Base-by-base conservation (phyloP, 2,113 vertebrate species). In the Nicator chloris region DNA sequence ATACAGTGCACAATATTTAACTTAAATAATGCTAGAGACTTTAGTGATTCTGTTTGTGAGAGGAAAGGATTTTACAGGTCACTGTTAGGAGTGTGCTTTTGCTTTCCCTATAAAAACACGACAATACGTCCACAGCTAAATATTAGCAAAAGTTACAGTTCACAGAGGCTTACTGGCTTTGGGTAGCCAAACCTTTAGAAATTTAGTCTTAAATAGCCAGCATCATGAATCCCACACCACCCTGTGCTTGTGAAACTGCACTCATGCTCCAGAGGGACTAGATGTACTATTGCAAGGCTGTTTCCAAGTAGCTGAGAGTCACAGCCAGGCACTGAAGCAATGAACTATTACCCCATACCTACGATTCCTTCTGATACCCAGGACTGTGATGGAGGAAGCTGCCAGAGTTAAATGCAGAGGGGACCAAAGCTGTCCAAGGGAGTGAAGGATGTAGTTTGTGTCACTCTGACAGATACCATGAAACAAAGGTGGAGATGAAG, bases 21-120 rank as follows among this genome's bases (percentile, higher is more conserved):
- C 50, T 73, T 94, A 72, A 90, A 45, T 72, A 86, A 86, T 93
- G 71, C 63, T 88, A 53, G 68, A 93, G 65, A 82, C n/a, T 83
- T 93, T 64, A 87, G 57, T 75, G n/a, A 49, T 85, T 15, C 50
- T 3, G 2, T 93, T 92, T 30, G 35, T 71, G 45, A 47, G 53
- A 11, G 8, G 14, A 24, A 47, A 53, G 44, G 47, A 64, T 56
- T 82, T 90, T 69, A 44, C 61, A 85, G 61, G 78, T 92, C 73
- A 76, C 39, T 37, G 26, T 85, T 80, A 85, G 66, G 54, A 95
- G 45, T 61, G 37, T 72, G 63, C 26, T 76, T 87, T 96, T 69
- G 13, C 49, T 93, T 93, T 45, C 66, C 40, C 61, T 79, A 61
- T 85, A 85, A 87, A 94, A 93, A 85, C 77, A 45, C 47, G 76